Conservation (phyloP, 2,113 vertebrate genomes). For the Rhinogobius similis region DNA sequence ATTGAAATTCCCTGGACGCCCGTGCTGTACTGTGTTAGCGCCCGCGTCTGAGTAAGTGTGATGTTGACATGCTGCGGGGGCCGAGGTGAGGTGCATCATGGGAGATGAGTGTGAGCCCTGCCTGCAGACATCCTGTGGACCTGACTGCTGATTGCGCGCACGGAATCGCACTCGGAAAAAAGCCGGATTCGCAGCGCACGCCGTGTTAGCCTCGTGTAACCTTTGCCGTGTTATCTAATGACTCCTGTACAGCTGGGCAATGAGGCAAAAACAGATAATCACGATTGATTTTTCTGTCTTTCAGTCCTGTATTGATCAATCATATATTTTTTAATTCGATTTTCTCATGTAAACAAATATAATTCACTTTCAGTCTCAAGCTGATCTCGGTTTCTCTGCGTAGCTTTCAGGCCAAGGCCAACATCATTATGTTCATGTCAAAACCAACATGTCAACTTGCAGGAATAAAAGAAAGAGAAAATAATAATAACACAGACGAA, state of each 20-base stretch:
- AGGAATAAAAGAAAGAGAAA: too few species aligned
- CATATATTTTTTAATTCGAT: too few species aligned
- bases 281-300: not conserved
- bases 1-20: not conserved
- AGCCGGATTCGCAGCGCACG: not conserved
- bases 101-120: constrained; percentile 36
- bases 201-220: not conserved
- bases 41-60: constrained; percentile 17
- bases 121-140: constrained; percentile 31
- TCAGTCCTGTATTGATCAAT: not conserved
- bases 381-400: too few species aligned
- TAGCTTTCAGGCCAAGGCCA: too few species aligned
- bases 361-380: too few species aligned
- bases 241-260: not conserved
- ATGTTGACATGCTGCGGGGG: constrained; percentile 33
- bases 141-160: constrained; percentile 46
- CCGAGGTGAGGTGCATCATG: constrained; percentile 26
- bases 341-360: too few species aligned
- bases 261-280: not conserved
- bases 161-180: constrained; percentile 19
- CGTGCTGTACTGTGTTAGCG: not conserved
- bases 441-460: too few species aligned
- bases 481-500: too few species aligned
- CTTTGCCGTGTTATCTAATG: not conserved
- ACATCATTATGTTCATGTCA: too few species aligned